phyloP scores from a whole-genome alignment of 2,113 vertebrate species.

The Coptodon bakossiorum region DNA sequence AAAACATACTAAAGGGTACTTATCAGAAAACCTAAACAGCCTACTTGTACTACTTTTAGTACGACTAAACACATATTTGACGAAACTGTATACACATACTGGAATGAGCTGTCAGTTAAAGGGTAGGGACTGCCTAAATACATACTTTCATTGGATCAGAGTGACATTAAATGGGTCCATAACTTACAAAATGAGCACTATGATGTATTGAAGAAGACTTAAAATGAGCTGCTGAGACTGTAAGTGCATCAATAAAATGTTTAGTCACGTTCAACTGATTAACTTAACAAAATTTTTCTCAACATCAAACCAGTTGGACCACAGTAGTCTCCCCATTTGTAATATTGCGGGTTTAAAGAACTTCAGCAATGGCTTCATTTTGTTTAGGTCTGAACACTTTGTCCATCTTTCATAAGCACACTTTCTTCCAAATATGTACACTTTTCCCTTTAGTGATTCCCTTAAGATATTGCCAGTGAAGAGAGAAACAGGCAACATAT shows the following conservation, averaged over 20 bases:
- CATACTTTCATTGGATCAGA: neutral
- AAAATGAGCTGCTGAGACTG: neutral
- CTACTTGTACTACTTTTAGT: neutral
- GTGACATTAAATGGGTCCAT: neutral
- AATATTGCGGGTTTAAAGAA: neutral
- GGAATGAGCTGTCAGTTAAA: neutral
- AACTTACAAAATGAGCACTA: neutral
- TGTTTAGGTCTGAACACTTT: neutral
- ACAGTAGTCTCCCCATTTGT: neutral
- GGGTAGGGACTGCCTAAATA: neutral
- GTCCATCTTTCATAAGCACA: neutral
- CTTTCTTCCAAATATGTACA: neutral
- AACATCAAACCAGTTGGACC: accelerated
- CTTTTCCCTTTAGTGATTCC: neutral
- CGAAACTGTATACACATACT: neutral
- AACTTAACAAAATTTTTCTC: neutral
- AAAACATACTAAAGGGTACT: neutral
- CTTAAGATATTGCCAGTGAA: neutral
- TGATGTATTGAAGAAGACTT: neutral
- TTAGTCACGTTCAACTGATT: neutral
- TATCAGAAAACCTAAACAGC: neutral
- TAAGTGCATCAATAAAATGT: neutral
- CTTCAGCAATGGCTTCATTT: neutral
- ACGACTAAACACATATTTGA: neutral
- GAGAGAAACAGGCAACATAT: neutral